These are phyloP conservation scores for Drosophila varians DNA, from an alignment of 1,140 invertebrate genomes.

Conservation along the genomic window DNA sequence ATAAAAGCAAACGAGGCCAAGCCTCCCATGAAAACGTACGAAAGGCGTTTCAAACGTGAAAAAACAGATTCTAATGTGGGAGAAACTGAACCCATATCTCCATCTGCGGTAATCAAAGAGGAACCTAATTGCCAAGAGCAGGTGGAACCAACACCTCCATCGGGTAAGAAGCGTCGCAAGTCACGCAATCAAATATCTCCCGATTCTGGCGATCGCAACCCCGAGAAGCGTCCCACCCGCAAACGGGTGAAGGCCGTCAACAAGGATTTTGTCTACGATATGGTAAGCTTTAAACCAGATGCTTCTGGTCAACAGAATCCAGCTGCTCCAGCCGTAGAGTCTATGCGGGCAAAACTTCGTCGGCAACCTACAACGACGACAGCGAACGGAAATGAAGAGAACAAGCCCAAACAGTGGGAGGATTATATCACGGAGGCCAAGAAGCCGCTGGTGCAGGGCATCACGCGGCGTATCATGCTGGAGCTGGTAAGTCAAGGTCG, in stretches of 20 bases:
- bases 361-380: constrained; percentile 20
- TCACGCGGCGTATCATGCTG: constrained; percentile 63
- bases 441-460: constrained; percentile 52
- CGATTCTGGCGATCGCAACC: constrained; percentile 45
- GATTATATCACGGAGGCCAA: constrained; percentile 58
- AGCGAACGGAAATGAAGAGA: constrained; percentile 29
- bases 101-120: constrained; percentile 38
- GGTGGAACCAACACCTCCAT: not conserved
- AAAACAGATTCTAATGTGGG: constrained; percentile 38
- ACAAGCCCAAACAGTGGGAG: constrained; percentile 54
- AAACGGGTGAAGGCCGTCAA: constrained; percentile 87
- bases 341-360: constrained; percentile 63
- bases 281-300: constrained; percentile 84
- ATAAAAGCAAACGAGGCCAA: constrained; percentile 19
- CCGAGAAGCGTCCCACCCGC: constrained; percentile 85
- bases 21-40: constrained; percentile 49
- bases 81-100: constrained; percentile 29
- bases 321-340: constrained; percentile 18
- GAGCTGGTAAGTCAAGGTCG: constrained; percentile 62
- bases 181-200: constrained; percentile 63
- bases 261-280: constrained; percentile 89
- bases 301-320: constrained; percentile 20
- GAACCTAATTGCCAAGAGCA: constrained; percentile 38
- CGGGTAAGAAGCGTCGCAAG: constrained; percentile 62
- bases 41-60: constrained; percentile 57